Percentiles rank a stretch among this genome's conserved stretches.
phyloP scores from a whole-genome alignment of 2,888 invertebrate genomes.

The Plagodis pulveraria region DNA sequence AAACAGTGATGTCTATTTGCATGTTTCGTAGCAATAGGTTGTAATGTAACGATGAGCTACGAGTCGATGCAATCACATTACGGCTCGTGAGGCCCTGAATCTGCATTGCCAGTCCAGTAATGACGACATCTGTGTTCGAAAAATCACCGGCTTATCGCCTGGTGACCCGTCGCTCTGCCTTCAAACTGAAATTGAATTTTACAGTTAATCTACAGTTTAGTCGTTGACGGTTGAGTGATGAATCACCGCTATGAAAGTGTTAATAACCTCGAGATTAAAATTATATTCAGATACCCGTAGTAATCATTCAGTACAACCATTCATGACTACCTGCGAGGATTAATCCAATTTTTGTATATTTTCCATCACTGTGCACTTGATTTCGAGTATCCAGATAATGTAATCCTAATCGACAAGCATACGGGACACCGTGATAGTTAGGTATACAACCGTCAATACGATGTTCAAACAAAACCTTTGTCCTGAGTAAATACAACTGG shows the following conservation, averaged over 20 bases:
- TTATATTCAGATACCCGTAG: too few relatives aligned
- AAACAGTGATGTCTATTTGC: constrained; percentile 8
- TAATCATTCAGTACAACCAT: too few relatives aligned
- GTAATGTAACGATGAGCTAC: constrained; percentile 11
- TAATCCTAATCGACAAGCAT: too few relatives aligned
- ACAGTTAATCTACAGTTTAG: constrained; percentile 46
- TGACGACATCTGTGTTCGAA: constrained; percentile 36
- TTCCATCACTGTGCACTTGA: too few relatives aligned
- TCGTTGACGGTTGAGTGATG: too few relatives aligned
- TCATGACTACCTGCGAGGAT: too few relatives aligned
- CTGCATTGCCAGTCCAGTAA: constrained; percentile 9
- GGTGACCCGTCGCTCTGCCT: constrained; percentile 40
- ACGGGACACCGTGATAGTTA: too few relatives aligned
- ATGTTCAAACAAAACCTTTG: constrained; percentile 43
- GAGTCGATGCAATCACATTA: constrained; percentile 34
- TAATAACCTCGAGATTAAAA: constrained; percentile 18
- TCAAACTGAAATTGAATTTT: constrained; percentile 51
- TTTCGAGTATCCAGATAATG: constrained; percentile 12
- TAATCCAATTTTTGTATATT: too few relatives aligned
- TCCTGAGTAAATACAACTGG: constrained; percentile 43
- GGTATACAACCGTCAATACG: constrained; percentile 8
- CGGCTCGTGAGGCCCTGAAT: constrained; percentile 17
- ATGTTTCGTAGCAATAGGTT: too few relatives aligned
- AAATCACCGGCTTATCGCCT: constrained; percentile 36
- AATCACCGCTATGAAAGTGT: constrained; percentile 38